Evolutionary conservation across 2,888 invertebrate genomes (phyloP).

Genomic region (Furcula furcula): DNA sequence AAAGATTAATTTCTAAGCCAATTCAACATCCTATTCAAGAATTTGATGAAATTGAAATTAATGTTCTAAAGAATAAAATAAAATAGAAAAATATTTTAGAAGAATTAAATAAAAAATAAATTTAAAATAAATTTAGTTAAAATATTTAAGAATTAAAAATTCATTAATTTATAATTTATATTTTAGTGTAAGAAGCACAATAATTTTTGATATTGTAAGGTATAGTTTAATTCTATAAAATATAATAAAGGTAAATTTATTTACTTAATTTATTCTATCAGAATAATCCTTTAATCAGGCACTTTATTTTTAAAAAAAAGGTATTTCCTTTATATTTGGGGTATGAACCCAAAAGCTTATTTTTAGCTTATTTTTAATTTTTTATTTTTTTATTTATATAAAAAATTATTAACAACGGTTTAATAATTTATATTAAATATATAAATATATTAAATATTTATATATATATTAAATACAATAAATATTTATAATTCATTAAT

Average conservation of each 20-base stretch:
- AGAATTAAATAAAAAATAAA: constrained; percentile 67
- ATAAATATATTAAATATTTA: constrained; percentile 25
- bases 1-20: constrained; percentile 84
- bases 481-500: constrained; percentile 30
- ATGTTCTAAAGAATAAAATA: constrained; percentile 74
- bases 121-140: constrained; percentile 79
- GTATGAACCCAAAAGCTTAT: constrained; percentile 84
- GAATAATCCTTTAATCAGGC: constrained; percentile 74
- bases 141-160: constrained; percentile 56
- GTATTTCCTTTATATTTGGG: constrained; percentile 74
- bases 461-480: constrained; percentile 25
- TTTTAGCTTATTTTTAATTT: constrained; percentile 75
- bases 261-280: constrained; percentile 70
- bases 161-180: constrained; percentile 50
- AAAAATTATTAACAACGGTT: constrained; percentile 39
- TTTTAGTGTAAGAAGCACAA: constrained; percentile 84
- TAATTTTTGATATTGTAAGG: constrained; percentile 82
- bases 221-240: constrained; percentile 84
- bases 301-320: constrained; percentile 73
- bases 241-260: constrained; percentile 79
- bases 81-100: constrained; percentile 77
- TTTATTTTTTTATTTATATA: constrained; percentile 27
- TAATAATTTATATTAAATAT: constrained; percentile 9
- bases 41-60: constrained; percentile 61
- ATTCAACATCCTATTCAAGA: constrained; percentile 79